Evolutionary conservation across 2,113 vertebrate genomes (phyloP).

Genomic region (Notothenia rossii): DNA sequence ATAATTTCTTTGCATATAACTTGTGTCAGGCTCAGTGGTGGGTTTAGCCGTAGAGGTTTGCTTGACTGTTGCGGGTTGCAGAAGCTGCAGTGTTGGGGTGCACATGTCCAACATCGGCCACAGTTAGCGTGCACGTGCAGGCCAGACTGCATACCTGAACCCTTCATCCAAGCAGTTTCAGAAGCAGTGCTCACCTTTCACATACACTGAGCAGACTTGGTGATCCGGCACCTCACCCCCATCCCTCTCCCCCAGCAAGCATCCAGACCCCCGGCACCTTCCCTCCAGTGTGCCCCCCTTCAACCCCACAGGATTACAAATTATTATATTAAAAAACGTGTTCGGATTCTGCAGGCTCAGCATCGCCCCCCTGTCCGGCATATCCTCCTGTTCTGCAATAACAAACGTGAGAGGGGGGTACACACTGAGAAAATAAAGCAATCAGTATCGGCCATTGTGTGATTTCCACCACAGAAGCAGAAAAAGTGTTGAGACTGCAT

Average conservation of each 20-base stretch:
- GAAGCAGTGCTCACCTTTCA: conserved; percentile 46
- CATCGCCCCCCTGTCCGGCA: conserved; percentile 63
- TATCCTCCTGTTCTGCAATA: conserved; percentile 81
- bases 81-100: conserved; percentile 38
- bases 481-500: conserved; percentile 83
- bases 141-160: conserved; percentile 51
- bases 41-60: conserved; percentile 35
- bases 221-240: conserved; percentile 15
- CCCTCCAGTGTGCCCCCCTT: conserved; percentile 11
- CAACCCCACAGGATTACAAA: conserved; percentile 65
- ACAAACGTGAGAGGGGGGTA: conserved; percentile 78
- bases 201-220: conserved; percentile 30
- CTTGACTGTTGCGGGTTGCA: conserved; percentile 49
- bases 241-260: neutral
- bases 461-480: conserved; percentile 80
- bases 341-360: conserved; percentile 79
- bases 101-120: conserved; percentile 41
- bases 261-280: conserved; percentile 50
- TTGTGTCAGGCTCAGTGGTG: conserved; percentile 26
- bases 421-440: conserved; percentile 83
- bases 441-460: conserved; percentile 80
- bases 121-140: conserved; percentile 41
- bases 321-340: conserved; percentile 73
- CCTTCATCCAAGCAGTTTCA: conserved; percentile 15
- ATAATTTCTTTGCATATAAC: conserved; percentile 51